A percentile compares a stretch with the other conserved stretches of the same genome.
These are phyloP conservation scores for Drosophila sucinea DNA, from an alignment of 1,140 invertebrate species.

Conservation along the genomic window DNA sequence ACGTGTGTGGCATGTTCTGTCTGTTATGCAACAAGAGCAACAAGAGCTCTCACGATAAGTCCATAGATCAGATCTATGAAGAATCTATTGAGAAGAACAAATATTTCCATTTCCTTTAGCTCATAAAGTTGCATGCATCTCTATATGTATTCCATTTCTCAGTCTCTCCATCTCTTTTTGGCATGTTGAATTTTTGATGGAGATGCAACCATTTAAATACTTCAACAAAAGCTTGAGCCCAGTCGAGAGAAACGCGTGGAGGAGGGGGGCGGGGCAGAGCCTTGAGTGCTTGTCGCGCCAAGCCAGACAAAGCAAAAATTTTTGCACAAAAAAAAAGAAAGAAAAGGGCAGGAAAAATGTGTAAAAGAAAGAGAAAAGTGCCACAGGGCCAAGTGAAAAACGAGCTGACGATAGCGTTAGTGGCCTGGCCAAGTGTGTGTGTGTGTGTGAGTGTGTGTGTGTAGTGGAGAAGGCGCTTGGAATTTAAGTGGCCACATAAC, in stretches of 20 bases:
- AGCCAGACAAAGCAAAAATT: constrained; percentile 41
- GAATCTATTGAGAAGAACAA: background rate
- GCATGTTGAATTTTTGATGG: constrained; percentile 42
- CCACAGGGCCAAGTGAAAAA: constrained; percentile 40
- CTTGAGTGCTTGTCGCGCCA: constrained; percentile 4
- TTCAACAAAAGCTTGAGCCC: constrained; percentile 44
- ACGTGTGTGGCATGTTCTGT: constrained; percentile 20
- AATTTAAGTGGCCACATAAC: constrained; percentile 65
- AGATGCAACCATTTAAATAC: constrained; percentile 54
- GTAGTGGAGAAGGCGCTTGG: constrained; percentile 31
- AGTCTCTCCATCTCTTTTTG: background rate
- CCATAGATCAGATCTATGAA: background rate
- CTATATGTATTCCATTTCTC: background rate
- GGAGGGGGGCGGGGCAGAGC: background rate
- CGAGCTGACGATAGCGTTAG: background rate
- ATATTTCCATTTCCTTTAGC: constrained; percentile 7
- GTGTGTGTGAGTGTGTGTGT: no score
- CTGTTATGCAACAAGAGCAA: background rate
- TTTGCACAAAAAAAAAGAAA: background rate
- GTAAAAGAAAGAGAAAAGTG: constrained; percentile 20
- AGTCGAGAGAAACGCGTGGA: no score
- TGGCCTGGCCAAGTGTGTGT: constrained; percentile 20
- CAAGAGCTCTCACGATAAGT: no score
- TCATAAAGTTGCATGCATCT: background rate
- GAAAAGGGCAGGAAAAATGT: constrained; percentile 52